These are phyloP conservation scores for Pemphigus obesinymphae DNA, from an alignment of 1,140 invertebrate genomes.

Conservation along the genomic window DNA sequence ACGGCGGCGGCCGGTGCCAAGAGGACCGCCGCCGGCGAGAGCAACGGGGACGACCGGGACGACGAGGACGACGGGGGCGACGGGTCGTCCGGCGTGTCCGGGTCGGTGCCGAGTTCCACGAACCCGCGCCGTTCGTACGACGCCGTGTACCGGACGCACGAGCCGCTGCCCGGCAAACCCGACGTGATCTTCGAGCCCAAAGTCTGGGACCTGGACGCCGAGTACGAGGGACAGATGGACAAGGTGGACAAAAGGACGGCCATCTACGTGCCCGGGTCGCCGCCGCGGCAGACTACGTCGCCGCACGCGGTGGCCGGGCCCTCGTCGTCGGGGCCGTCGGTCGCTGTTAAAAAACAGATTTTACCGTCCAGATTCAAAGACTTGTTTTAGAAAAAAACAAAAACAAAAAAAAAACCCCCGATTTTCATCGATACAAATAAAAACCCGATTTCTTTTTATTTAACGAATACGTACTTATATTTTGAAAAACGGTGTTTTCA, in stretches of 20 bases:
- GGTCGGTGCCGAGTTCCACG: constrained; percentile 24
- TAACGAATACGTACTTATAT: too few relatives aligned
- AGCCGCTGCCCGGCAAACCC: constrained; percentile 71
- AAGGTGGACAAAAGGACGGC: constrained; percentile 16
- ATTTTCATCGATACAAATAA: too few relatives aligned
- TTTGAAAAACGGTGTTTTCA: too few relatives aligned
- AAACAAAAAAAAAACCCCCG: too few relatives aligned
- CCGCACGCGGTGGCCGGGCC: background rate
- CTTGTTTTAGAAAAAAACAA: constrained; percentile 21
- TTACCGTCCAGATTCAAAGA: constrained; percentile 30
- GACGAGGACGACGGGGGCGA: background rate
- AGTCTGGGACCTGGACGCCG: constrained; percentile 68
- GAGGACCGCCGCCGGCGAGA: background rate
- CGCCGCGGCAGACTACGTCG: background rate
- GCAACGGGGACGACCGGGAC: background rate
- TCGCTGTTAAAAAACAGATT: constrained; percentile 4
- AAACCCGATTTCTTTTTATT: too few relatives aligned
- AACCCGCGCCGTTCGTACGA: constrained; percentile 57
- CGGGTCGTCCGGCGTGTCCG: background rate
- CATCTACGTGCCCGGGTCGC: constrained; percentile 3
- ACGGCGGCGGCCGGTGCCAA: background rate
- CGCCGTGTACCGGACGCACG: constrained; percentile 72
- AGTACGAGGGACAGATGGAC: constrained; percentile 46
- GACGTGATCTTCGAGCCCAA: constrained; percentile 65
- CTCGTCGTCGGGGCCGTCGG: background rate